Evolutionary conservation across 2,797 vertebrate species (phyloP).

Genomic region (Argentina silus): DNA sequence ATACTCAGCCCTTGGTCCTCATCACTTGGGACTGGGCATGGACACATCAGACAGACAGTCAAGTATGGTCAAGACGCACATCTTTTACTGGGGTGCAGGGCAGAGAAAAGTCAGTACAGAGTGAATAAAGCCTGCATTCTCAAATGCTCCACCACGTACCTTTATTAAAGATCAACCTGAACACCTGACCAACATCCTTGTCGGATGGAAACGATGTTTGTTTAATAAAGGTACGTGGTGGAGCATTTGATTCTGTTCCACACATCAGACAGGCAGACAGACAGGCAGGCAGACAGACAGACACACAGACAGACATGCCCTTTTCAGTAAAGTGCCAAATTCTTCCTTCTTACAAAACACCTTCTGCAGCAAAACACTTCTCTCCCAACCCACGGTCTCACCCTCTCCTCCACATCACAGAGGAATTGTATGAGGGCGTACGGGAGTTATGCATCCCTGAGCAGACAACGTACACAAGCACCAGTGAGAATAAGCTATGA

Average conservation of each 20-base stretch:
- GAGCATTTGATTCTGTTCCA: no score
- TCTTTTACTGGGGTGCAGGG: no score
- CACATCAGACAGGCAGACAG: neutral
- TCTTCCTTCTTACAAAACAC: neutral
- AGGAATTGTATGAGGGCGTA: neutral
- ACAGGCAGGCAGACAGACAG: neutral
- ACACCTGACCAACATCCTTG: no score
- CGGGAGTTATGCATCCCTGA: neutral
- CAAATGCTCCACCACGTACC: no score
- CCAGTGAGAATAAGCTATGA: neutral
- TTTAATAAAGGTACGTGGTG: no score
- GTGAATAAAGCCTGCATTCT: no score
- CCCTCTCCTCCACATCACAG: neutral
- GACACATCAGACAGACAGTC: neutral
- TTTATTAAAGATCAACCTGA: no score
- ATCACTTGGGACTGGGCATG: neutral
- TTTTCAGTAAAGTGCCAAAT: neutral
- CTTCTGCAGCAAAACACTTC: constrained; percentile 6
- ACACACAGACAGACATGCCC: neutral
- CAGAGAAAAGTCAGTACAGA: no score
- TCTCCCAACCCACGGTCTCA: neutral
- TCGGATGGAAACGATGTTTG: no score
- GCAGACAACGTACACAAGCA: neutral
- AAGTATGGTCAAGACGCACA: no score
- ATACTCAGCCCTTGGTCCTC: neutral